Conservation (phyloP, 2,888 invertebrate species). For the Panzeria rudis region DNA sequence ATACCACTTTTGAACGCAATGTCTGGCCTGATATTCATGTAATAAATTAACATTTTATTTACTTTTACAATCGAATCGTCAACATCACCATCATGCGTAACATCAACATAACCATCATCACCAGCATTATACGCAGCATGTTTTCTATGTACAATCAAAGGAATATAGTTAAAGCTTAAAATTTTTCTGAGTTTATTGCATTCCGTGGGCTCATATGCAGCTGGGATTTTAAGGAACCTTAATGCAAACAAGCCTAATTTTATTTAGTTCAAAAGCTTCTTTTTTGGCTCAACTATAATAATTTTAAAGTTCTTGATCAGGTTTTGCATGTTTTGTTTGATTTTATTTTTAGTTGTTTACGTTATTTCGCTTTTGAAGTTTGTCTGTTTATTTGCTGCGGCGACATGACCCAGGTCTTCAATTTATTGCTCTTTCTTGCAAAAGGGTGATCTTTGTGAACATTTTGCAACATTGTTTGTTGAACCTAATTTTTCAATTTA, state of each 20-base stretch:
- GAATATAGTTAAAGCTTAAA: conserved; percentile 10
- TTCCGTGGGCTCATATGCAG: too few species aligned
- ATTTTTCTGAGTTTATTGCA: too few species aligned
- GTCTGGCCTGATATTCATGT: conserved; percentile 70
- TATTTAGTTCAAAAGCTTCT: conserved; percentile 5
- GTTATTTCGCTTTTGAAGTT: background rate
- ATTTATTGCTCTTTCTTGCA: conserved; percentile 3
- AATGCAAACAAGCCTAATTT: background rate
- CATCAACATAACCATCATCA: conserved; percentile 13
- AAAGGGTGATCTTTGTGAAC: conserved; percentile 48
- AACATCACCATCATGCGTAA: conserved; percentile 5
- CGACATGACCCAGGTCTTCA: conserved; percentile 19
- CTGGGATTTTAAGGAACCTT: conserved; percentile 10
- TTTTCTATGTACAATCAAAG: conserved; percentile 24
- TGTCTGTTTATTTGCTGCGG: conserved; percentile 8
- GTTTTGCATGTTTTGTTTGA: conserved; percentile 44
- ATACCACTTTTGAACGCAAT: conserved; percentile 69
- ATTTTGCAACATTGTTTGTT: conserved; percentile 69
- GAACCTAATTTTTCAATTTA: conserved; percentile 51
- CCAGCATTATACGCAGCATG: conserved; percentile 3
- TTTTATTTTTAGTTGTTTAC: background rate
- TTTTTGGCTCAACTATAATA: conserved; percentile 25
- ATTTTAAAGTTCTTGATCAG: conserved; percentile 40
- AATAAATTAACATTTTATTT: conserved; percentile 73
- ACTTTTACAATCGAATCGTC: conserved; percentile 32